Evolutionary conservation across 2,888 invertebrate species (phyloP).

Genomic region (Andrena dorsata): DNA sequence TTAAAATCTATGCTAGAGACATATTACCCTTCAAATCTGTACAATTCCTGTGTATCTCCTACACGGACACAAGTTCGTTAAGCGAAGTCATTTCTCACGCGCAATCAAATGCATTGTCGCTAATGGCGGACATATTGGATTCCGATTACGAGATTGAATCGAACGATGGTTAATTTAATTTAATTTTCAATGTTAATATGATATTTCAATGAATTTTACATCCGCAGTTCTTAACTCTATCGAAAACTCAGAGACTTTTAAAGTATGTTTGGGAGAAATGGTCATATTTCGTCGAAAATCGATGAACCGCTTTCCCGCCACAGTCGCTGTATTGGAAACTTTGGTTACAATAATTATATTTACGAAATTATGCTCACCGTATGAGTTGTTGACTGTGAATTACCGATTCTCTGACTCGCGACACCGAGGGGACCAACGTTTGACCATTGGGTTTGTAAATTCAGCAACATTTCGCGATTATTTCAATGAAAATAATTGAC

Average conservation of each 20-base stretch:
- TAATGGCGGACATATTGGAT: constrained; percentile 38
- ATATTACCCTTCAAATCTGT: no score
- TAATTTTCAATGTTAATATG: not conserved
- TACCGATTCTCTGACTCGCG: not conserved
- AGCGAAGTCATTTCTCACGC: not conserved
- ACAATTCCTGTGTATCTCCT: not conserved
- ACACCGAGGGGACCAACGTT: not conserved
- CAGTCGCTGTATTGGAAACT: not conserved
- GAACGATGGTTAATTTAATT: constrained; percentile 8
- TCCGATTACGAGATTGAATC: not conserved
- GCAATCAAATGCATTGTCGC: not conserved
- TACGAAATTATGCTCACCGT: not conserved
- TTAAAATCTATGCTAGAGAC: no score
- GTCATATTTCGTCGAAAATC: not conserved
- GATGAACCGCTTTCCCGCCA: not conserved
- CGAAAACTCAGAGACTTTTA: not conserved
- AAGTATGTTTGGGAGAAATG: not conserved
- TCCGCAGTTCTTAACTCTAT: not conserved
- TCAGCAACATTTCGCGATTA: not conserved
- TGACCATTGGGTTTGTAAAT: no score
- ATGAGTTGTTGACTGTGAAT: not conserved
- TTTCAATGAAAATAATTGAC: constrained; percentile 3
- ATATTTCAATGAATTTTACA: not conserved
- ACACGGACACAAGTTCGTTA: not conserved
- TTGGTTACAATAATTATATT: not conserved